Evolutionary conservation across 2,888 invertebrate genomes (phyloP), one percentile per base, ranked within the genome.

Genomic region (Diaphora mendica): DNA sequence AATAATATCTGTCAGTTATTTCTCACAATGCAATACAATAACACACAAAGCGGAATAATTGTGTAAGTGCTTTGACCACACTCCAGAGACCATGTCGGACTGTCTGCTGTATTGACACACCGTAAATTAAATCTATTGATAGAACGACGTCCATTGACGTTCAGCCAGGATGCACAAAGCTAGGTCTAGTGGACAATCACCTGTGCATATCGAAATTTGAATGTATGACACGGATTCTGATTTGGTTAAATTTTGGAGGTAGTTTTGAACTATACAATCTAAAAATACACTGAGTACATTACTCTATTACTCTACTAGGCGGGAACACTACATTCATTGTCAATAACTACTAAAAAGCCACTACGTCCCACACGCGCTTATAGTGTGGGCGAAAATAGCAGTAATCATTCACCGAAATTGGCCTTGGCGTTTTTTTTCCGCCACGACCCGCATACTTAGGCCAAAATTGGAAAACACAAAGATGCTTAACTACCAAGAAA

Each of bases 361-460:
- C 79, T 79, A 84, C 80, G 81, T 78, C 74, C 77, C 68, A 59
- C 68, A 72, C 73, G 72, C 77, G 73, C 74, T 80, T 79, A 79
- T 82, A 77, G 81, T 79, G 74, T 75, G 74, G 77, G 70, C 79
- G 82, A 84, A 84, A 84, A 88, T 89, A 86, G 87, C 85, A 79
- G 88, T 88, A 90, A 91, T 92, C 88, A 89, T 91, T 91, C 91
- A 90, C 85, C 86, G 85, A 88, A 89, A 91, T 91, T 89, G 90
- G 87, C 84, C 82, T 85, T 73, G 81, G 85, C 88, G 87, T 86
- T 87, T 89, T 89, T 51, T 55, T 84, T 75, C 83, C 77, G 81
- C 80, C 85, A 84, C 87, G 86, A 81, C 87, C 90, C 90, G 92
- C 90, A 91, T 92, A 91, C 91, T 92, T 90, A 90, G 84, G 82